Conservation (phyloP, 2,888 invertebrate genomes). For the Dynastes grantii region DNA sequence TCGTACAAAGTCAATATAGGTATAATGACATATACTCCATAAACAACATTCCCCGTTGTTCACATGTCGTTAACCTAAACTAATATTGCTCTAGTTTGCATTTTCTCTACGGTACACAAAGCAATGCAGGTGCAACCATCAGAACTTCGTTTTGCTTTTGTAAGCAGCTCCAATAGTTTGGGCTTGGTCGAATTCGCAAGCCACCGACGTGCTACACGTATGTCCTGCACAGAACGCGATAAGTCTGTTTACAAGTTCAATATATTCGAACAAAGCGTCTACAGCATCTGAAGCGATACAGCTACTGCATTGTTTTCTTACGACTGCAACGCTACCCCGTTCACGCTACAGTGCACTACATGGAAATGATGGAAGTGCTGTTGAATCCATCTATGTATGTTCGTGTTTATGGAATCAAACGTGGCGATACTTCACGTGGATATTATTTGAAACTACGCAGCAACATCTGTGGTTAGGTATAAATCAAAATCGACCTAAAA, state of each 20-base stretch:
- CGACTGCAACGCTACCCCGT: background rate
- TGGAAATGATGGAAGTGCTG: background rate
- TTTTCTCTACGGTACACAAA: background rate
- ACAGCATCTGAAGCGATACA: conserved; percentile 3
- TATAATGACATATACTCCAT: background rate
- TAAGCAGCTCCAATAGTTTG: background rate
- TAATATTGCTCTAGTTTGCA: background rate
- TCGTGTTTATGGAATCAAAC: too few relatives aligned
- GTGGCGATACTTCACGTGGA: too few relatives aligned
- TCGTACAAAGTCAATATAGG: too few relatives aligned
- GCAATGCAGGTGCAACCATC: too few relatives aligned
- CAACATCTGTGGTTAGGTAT: too few relatives aligned
- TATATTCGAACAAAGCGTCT: conserved; percentile 1
- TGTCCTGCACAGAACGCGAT: background rate
- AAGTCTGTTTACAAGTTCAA: background rate
- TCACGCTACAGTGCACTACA: background rate
- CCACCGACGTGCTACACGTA: background rate
- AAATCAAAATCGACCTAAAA: too few relatives aligned
- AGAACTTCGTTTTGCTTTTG: background rate
- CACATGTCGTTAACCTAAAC: background rate
- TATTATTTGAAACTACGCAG: too few relatives aligned
- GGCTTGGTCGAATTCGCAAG: background rate
- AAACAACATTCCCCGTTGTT: background rate
- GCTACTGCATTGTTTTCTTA: conserved; percentile 11
- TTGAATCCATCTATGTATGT: background rate